Conservation (phyloP, 1,140 invertebrate genomes). For the Halyomorpha halys region DNA sequence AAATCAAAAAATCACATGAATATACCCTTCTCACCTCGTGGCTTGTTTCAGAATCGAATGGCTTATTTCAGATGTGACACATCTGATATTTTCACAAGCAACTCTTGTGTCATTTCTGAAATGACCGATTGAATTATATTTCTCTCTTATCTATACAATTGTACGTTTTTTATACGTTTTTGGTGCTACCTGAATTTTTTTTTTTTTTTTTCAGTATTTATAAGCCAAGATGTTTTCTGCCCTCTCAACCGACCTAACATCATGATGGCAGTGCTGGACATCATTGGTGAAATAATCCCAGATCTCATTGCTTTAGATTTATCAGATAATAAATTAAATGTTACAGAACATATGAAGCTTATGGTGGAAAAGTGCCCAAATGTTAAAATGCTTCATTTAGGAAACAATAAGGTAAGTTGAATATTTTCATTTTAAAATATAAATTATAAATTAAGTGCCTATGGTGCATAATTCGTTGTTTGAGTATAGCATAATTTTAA, state of each 20-base stretch:
- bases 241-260: conserved; percentile 58
- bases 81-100: no score
- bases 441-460: neutral
- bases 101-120: no score
- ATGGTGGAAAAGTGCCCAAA: conserved; percentile 53
- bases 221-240: conserved; percentile 59
- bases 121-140: no score
- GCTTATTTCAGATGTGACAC: no score
- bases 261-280: conserved; percentile 60
- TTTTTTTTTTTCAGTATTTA: conserved; percentile 44
- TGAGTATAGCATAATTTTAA: neutral
- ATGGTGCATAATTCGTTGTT: no score
- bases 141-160: no score
- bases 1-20: no score
- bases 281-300: conserved; percentile 71
- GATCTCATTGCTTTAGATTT: conserved; percentile 70
- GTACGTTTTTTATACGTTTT: no score
- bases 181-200: no score
- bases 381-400: conserved; percentile 69
- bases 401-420: conserved; percentile 66
- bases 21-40: no score
- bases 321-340: conserved; percentile 64
- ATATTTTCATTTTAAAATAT: neutral
- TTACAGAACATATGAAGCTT: conserved; percentile 52
- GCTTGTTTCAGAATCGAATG: no score